A percentile compares a stretch with the other conserved stretches of the same genome.
Conservation (phyloP, 2,797 vertebrate genomes). For the Triplophysa yarkandensis region DNA sequence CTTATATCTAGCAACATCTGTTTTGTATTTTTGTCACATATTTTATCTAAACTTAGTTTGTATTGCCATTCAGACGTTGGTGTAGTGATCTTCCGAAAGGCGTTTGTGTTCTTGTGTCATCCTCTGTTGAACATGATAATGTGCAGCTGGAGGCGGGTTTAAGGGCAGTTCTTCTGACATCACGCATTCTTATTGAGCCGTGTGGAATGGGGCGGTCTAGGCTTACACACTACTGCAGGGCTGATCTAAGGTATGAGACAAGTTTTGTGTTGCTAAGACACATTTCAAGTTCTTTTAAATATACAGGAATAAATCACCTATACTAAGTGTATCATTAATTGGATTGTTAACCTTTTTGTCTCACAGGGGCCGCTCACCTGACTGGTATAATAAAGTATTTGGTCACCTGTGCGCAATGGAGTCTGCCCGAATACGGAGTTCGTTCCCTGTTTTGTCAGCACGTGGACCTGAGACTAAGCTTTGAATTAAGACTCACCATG, state of each 20-base stretch:
- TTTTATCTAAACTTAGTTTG: neutral
- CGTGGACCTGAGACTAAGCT: conserved; percentile 79
- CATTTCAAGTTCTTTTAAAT: neutral
- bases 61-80: conserved; percentile 74
- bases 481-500: conserved; percentile 32
- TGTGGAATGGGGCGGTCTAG: conserved; percentile 74
- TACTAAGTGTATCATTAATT: neutral
- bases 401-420: conserved; percentile 85
- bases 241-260: conserved; percentile 79
- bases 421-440: conserved; percentile 82
- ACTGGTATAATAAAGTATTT: conserved; percentile 88
- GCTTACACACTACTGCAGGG: conserved; percentile 82
- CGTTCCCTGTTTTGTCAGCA: conserved; percentile 74
- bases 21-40: conserved; percentile 31
- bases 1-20: neutral
- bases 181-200: conserved; percentile 83
- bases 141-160: conserved; percentile 74
- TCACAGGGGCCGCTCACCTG: conserved; percentile 82
- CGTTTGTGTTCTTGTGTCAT: conserved; percentile 76
- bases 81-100: conserved; percentile 74
- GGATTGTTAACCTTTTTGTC: neutral
- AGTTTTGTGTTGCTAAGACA: neutral
- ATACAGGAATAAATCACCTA: neutral
- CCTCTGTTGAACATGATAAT: conserved; percentile 80
- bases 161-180: conserved; percentile 78